Percentiles rank a stretch among this genome's conserved stretches.
These are phyloP conservation scores for Rhynchonema sp. DNA, from an alignment of 2,888 invertebrate genomes.

Conservation along the genomic window DNA sequence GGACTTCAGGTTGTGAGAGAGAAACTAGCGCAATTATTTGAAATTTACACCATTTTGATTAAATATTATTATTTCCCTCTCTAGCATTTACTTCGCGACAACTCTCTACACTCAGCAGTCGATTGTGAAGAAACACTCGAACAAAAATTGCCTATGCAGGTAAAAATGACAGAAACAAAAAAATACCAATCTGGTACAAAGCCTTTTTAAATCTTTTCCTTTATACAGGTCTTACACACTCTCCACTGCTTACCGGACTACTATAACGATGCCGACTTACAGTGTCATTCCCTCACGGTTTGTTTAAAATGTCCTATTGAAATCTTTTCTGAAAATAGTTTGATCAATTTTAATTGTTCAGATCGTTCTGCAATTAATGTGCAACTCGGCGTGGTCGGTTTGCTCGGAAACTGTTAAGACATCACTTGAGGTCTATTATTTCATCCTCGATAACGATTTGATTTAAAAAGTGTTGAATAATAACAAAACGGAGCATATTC, in stretches of 20 bases:
- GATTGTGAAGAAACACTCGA: not conserved
- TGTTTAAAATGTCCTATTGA: constrained; percentile 20
- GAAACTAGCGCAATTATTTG: too few relatives aligned
- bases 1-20: not conserved
- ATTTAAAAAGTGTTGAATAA: not conserved
- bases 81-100: not conserved
- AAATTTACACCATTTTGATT: too few relatives aligned
- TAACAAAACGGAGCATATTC: too few relatives aligned
- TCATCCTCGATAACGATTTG: too few relatives aligned
- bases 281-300: constrained; percentile 43
- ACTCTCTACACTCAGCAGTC: not conserved
- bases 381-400: constrained; percentile 55
- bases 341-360: constrained; percentile 14
- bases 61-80: too few relatives aligned
- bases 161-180: too few relatives aligned
- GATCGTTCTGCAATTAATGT: constrained; percentile 66
- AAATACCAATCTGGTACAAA: too few relatives aligned
- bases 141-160: not conserved
- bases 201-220: too few relatives aligned
- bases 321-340: not conserved
- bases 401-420: not conserved
- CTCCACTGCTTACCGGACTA: constrained; percentile 58
- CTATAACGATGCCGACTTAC: constrained; percentile 62
- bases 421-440: constrained; percentile 5
- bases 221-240: constrained; percentile 62